These are phyloP conservation scores for Tachystola acroxantha DNA, from an alignment of 2,888 invertebrate species.

Conservation along the genomic window DNA sequence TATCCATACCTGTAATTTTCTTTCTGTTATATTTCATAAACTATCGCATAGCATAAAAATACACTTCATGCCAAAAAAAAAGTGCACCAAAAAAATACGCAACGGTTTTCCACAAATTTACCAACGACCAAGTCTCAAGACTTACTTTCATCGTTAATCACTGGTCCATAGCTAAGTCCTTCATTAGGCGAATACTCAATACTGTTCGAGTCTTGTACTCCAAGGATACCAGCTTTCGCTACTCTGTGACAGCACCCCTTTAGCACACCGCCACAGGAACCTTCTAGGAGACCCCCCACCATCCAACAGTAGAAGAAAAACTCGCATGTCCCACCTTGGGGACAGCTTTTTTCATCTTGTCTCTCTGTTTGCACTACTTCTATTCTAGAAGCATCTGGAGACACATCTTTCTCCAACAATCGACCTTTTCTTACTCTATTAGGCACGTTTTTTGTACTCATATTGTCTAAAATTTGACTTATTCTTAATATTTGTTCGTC, in stretches of 20 bases:
- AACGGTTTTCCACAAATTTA: conserved; percentile 24
- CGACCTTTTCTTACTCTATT: conserved; percentile 38
- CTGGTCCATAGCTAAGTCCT: conserved; percentile 84
- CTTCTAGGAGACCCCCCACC: conserved; percentile 90
- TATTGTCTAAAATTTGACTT: conserved; percentile 51
- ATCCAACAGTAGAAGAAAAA: conserved; percentile 96
- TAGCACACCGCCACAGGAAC: conserved; percentile 88
- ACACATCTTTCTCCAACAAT: conserved; percentile 24
- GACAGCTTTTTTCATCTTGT: conserved; percentile 77
- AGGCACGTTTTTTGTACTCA: conserved; percentile 22
- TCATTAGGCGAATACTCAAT: conserved; percentile 80
- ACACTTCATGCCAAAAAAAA: not conserved
- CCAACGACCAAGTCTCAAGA: conserved; percentile 23
- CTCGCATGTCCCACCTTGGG: conserved; percentile 89
- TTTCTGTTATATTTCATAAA: no score
- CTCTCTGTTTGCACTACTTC: conserved; percentile 26
- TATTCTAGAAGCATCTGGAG: conserved; percentile 13
- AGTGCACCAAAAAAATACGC: conserved; percentile 18
- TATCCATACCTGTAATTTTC: no score
- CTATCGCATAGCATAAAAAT: no score
- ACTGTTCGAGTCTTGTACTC: conserved; percentile 81
- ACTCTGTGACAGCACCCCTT: conserved; percentile 92
- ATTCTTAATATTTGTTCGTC: conserved; percentile 62
- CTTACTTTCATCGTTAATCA: conserved; percentile 89
- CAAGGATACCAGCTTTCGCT: conserved; percentile 81